A percentile compares a stretch with the other conserved stretches of the same genome.
These are phyloP conservation scores for Mobula birostris DNA, from an alignment of 2,113 vertebrate genomes.

Conservation along the genomic window DNA sequence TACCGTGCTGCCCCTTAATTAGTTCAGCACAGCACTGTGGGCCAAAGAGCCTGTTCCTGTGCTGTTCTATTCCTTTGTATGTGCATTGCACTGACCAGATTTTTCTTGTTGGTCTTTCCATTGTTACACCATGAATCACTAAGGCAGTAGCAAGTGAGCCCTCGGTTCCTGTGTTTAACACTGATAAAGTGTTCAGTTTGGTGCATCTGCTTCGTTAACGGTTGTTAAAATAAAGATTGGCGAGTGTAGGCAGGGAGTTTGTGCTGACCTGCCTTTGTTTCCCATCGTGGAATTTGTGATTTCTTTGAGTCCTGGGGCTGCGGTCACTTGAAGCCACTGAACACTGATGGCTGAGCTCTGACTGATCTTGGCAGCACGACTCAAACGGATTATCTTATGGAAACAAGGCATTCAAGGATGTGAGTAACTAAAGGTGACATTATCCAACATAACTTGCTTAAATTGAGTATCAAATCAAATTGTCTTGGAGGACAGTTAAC, in stretches of 20 bases:
- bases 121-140: neutral
- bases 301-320: slow-evolving; percentile 6
- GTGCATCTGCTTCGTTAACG: neutral
- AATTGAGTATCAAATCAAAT: neutral
- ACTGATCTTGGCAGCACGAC: neutral
- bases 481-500: neutral
- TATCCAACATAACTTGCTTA: neutral
- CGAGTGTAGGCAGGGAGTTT: neutral
- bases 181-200: neutral
- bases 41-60: too few relatives aligned
- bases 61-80: too few relatives aligned
- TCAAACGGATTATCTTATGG: neutral
- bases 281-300: neutral
- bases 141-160: neutral
- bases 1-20: too few relatives aligned
- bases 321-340: slow-evolving; percentile 10
- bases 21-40: too few relatives aligned
- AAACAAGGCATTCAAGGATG: neutral
- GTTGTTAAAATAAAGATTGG: neutral
- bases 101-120: neutral
- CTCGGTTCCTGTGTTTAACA: neutral
- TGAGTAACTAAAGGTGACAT: neutral
- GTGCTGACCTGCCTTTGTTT: neutral
- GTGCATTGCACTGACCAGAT: neutral
- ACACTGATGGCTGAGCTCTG: neutral